Conservation (phyloP, 2,113 vertebrate genomes). For the Carassius gibelio region DNA sequence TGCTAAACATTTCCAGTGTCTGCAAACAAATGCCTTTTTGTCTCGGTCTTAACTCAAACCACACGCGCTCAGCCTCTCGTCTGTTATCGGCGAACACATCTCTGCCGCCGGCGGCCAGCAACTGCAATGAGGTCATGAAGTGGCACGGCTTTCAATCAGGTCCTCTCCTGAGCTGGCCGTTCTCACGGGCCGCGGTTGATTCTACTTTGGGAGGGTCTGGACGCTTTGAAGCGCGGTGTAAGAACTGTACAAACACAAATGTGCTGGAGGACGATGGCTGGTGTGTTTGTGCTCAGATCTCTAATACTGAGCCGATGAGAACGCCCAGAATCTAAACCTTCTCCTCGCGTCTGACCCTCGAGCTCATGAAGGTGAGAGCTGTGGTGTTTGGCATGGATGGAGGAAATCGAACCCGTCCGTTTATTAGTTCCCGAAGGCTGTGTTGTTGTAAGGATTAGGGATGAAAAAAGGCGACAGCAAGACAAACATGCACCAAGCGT, state of each 20-base stretch:
- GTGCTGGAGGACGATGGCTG: slow-evolving; percentile 53
- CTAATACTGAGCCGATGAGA: slow-evolving; percentile 58
- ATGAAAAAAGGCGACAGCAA: slow-evolving; percentile 49
- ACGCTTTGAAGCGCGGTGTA: slow-evolving; percentile 54
- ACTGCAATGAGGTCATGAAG: slow-evolving; percentile 46
- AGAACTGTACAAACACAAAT: slow-evolving; percentile 52
- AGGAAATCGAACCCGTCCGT: slow-evolving; percentile 73
- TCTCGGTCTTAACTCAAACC: slow-evolving; percentile 49
- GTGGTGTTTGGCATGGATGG: slow-evolving; percentile 71
- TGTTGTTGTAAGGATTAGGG: slow-evolving; percentile 71
- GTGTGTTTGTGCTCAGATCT: slow-evolving; percentile 61
- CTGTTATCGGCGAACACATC: slow-evolving; percentile 36
- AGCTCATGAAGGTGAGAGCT: slow-evolving; percentile 66
- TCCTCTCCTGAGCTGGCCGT: slow-evolving; percentile 35
- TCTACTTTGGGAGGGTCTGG: not conserved
- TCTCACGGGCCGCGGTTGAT: slow-evolving; percentile 49
- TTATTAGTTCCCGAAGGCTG: slow-evolving; percentile 70
- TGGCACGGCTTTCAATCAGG: slow-evolving; percentile 50
- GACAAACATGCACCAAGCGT: slow-evolving; percentile 66
- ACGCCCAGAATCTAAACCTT: slow-evolving; percentile 70
- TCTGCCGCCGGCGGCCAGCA: slow-evolving; percentile 35
- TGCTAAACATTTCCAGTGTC: not conserved
- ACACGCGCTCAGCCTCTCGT: slow-evolving; percentile 51
- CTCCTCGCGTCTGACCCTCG: slow-evolving; percentile 59
- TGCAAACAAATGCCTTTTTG: slow-evolving; percentile 42